phyloP scores from a whole-genome alignment of 2,888 invertebrate genomes.

The Caenorhabditis plicata region DNA sequence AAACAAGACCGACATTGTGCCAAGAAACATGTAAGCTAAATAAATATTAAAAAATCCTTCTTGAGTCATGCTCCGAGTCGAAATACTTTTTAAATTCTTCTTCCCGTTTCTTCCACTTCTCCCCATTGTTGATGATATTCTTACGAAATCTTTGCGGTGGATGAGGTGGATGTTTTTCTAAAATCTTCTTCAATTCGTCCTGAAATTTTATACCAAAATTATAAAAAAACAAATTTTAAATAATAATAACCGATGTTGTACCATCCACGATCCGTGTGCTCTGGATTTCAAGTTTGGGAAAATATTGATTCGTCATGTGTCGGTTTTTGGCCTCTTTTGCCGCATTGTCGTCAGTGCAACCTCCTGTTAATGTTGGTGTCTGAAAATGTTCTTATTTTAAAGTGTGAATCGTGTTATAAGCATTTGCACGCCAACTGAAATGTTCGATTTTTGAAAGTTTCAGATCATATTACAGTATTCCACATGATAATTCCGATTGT shows the following conservation, averaged over 20 bases:
- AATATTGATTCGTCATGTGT: constrained; percentile 19
- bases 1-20: constrained; percentile 16
- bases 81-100: constrained; percentile 1
- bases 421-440: too few relatives aligned
- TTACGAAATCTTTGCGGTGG: constrained; percentile 12
- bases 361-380: constrained; percentile 18
- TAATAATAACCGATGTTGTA: constrained; percentile 4
- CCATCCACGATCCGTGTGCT: constrained; percentile 9
- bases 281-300: constrained; percentile 22
- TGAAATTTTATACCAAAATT: too few relatives aligned
- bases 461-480: too few relatives aligned
- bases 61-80: not conserved
- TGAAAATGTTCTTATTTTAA: too few relatives aligned
- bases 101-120: constrained; percentile 1
- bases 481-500: too few relatives aligned
- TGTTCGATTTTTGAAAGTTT: too few relatives aligned
- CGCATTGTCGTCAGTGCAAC: constrained; percentile 29
- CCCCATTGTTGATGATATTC: not conserved
- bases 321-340: constrained; percentile 24
- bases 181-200: constrained; percentile 9
- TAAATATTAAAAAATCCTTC: not conserved
- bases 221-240: too few relatives aligned
- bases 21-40: constrained; percentile 16
- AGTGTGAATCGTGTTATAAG: too few relatives aligned
- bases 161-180: constrained; percentile 13